Percentiles rank a stretch among this genome's conserved stretches.
Conservation (phyloP, 2,113 vertebrate genomes). For the Symphodus melops region DNA sequence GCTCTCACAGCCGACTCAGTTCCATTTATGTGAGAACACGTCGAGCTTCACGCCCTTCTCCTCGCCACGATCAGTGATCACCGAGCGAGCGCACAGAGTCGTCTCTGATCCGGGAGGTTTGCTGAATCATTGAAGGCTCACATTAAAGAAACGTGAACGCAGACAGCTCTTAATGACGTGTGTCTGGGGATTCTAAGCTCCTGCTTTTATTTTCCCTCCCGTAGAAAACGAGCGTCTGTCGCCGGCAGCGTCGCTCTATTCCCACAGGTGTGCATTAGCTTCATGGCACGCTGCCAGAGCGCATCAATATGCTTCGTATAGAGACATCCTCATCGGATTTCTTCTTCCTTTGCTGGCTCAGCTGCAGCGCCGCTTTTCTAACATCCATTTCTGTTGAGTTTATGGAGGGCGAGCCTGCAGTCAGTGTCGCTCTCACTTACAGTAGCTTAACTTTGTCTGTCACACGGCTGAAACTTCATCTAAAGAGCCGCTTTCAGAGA, state of each 20-base stretch:
- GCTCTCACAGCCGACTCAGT: not conserved
- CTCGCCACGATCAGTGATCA: slow-evolving; percentile 3
- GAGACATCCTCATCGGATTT: slow-evolving; percentile 55
- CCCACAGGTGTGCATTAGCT: slow-evolving; percentile 67
- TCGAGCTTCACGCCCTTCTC: not conserved
- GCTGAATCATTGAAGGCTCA: slow-evolving; percentile 20
- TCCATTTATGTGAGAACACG: slow-evolving; percentile 21
- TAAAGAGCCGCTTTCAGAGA: slow-evolving; percentile 2
- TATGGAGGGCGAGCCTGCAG: slow-evolving; percentile 44
- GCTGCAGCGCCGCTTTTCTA: slow-evolving; percentile 52
- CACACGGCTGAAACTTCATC: slow-evolving; percentile 45
- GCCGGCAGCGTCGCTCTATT: slow-evolving; percentile 63
- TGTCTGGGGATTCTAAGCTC: slow-evolving; percentile 24
- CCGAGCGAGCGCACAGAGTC: slow-evolving; percentile 18
- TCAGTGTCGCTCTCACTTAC: slow-evolving; percentile 51
- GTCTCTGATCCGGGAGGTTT: slow-evolving; percentile 20
- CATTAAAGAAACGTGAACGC: slow-evolving; percentile 37
- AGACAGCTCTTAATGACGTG: slow-evolving; percentile 40
- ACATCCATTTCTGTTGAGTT: slow-evolving; percentile 43
- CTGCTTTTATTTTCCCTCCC: slow-evolving; percentile 42
- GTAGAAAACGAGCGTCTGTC: slow-evolving; percentile 52
- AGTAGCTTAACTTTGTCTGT: slow-evolving; percentile 43
- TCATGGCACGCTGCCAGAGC: slow-evolving; percentile 58
- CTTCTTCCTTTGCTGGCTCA: slow-evolving; percentile 54
- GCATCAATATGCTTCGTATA: slow-evolving; percentile 63